Percentiles rank a stretch among this genome's conserved stretches.
Evolutionary conservation across 2,797 vertebrate species (phyloP).

Genomic region (Hydrophis major): DNA sequence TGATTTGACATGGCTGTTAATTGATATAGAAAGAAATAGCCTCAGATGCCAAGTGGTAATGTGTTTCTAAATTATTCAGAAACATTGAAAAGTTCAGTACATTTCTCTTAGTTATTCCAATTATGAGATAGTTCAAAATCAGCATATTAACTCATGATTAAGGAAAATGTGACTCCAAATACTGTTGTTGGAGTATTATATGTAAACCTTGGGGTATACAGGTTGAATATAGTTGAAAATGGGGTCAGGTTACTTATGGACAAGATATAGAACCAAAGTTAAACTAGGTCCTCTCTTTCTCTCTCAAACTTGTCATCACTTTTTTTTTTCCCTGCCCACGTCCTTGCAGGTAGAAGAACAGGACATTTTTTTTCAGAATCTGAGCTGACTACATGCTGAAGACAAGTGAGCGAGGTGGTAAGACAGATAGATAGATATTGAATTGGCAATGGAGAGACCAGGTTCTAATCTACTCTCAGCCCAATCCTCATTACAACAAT

Average conservation of each 20-base stretch:
- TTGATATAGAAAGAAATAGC: background rate
- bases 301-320: background rate
- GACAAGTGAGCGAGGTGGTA: background rate
- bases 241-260: background rate
- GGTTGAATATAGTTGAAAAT: background rate
- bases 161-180: background rate
- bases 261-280: background rate
- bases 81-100: background rate
- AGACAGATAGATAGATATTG: background rate
- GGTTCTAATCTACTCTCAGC: background rate
- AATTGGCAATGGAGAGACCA: background rate
- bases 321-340: background rate
- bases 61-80: background rate
- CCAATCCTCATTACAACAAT: background rate
- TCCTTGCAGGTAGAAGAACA: background rate
- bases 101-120: background rate
- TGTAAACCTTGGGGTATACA: background rate
- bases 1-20: background rate
- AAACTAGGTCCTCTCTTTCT: background rate
- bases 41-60: background rate
- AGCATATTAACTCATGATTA: background rate
- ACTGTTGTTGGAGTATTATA: background rate
- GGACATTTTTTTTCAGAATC: background rate
- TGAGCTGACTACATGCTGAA: background rate
- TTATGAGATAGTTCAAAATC: background rate